phyloP scores from a whole-genome alignment of 2,797 vertebrate genomes.

The Oceanodroma leucorhoa region DNA sequence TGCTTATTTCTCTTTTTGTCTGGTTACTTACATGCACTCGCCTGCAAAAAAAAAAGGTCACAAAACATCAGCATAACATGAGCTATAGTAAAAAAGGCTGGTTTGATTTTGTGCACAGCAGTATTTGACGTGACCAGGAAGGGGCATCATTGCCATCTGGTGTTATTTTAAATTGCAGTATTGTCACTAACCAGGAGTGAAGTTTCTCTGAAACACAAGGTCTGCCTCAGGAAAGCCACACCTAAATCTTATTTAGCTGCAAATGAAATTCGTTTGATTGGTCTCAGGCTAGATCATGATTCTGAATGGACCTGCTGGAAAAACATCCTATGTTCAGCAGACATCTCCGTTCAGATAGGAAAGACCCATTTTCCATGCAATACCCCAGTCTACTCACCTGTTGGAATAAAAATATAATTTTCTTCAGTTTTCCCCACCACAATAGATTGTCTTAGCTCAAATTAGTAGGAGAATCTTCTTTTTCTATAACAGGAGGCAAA shows the following conservation, averaged over 20 bases:
- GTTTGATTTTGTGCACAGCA: not conserved
- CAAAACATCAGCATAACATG: not conserved
- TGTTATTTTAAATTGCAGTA: slow-evolving; percentile 7
- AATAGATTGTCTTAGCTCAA: not conserved
- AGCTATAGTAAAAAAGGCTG: not conserved
- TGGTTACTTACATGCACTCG: not conserved
- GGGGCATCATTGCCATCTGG: not conserved
- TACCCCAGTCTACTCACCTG: not conserved
- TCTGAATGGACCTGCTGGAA: not conserved
- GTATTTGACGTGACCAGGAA: not conserved
- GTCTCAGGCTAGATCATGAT: not conserved
- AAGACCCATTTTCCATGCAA: not conserved
- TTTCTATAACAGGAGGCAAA: not conserved
- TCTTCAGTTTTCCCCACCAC: not conserved
- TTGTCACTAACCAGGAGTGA: not conserved
- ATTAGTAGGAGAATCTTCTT: not conserved
- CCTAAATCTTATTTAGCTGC: not conserved
- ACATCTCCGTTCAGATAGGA: not conserved
- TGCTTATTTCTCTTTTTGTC: slow-evolving; percentile 2
- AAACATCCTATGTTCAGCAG: not conserved
- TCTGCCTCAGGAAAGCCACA: not conserved
- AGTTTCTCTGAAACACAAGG: not conserved
- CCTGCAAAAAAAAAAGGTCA: not conserved
- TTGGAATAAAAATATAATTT: not conserved
- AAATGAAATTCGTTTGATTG: slow-evolving; percentile 7